phyloP scores from a whole-genome alignment of 2,113 vertebrate species.

The Martes martes region DNA sequence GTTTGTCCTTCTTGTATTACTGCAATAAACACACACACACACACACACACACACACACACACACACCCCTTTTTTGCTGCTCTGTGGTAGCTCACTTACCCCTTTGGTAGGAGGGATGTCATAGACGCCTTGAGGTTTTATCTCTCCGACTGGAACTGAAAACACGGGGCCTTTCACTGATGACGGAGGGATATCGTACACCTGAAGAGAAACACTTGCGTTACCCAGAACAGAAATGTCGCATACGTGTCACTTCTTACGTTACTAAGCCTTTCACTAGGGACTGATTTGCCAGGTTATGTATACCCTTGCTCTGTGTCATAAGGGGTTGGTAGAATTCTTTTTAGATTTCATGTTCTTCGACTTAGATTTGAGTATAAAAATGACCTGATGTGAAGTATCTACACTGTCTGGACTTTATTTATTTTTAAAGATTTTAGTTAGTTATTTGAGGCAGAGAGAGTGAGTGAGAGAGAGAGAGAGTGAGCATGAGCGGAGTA shows the following conservation, averaged over 20 bases:
- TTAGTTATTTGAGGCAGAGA: too few relatives aligned
- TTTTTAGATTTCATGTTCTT: background rate
- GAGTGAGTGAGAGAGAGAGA: too few relatives aligned
- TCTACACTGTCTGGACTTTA: background rate
- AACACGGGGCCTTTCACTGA: constrained; percentile 80
- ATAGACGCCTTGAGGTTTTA: constrained; percentile 89
- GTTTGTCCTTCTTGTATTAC: background rate
- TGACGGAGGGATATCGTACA: constrained; percentile 93
- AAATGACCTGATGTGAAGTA: background rate
- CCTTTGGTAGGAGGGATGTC: constrained; percentile 89
- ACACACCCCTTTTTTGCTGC: too few relatives aligned
- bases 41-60: background rate
- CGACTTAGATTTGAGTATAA: background rate
- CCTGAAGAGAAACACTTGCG: constrained; percentile 79
- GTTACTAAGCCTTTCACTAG: background rate
- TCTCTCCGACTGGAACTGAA: constrained; percentile 77
- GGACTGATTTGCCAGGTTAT: background rate
- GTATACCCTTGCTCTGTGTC: background rate
- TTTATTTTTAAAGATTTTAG: too few relatives aligned
- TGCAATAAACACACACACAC: background rate
- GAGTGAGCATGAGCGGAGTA: too few relatives aligned
- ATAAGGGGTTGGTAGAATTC: background rate
- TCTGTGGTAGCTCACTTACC: constrained; percentile 77
- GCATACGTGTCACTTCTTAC: background rate
- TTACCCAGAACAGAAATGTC: constrained; percentile 48